A percentile compares a stretch with the other conserved stretches of the same genome.
phyloP scores from a whole-genome alignment of 2,888 invertebrate genomes.

The Pyrochroa serraticornis region DNA sequence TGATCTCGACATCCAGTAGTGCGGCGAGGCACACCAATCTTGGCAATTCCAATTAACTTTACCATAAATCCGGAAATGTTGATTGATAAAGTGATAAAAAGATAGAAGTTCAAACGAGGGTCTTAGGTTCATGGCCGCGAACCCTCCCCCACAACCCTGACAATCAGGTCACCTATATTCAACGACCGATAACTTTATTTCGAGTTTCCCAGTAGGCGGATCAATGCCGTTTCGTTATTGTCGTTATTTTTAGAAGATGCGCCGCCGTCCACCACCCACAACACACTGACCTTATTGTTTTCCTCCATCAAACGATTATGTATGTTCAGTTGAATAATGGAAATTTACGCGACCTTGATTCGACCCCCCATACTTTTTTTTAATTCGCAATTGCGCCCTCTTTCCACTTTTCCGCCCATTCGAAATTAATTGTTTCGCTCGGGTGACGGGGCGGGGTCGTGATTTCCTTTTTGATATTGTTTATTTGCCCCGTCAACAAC shows the following conservation, averaged over 20 bases:
- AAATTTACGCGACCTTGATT: constrained; percentile 15
- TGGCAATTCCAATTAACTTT: no score
- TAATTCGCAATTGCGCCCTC: constrained; percentile 8
- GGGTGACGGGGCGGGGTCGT: constrained; percentile 7
- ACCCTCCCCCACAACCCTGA: not conserved
- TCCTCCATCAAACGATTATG: not conserved
- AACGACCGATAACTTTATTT: constrained; percentile 13
- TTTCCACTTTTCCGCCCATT: no score
- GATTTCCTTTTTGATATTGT: constrained; percentile 19
- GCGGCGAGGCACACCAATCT: no score
- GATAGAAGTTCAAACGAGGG: not conserved
- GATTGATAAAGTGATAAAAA: not conserved
- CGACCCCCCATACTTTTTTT: constrained; percentile 15
- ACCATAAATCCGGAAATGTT: no score
- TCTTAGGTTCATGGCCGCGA: not conserved
- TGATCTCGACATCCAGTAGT: not conserved
- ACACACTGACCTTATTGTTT: not conserved
- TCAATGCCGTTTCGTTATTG: constrained; percentile 17
- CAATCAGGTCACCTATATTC: constrained; percentile 20
- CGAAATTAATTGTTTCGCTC: constrained; percentile 21
- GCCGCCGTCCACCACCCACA: not conserved
- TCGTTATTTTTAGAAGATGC: constrained; percentile 11
- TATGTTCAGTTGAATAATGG: not conserved
- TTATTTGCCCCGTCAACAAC: constrained; percentile 16
- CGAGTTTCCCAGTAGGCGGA: constrained; percentile 8